Evolutionary conservation across 2,113 vertebrate genomes (phyloP).

Genomic region (Phrynosoma platyrhinos): DNA sequence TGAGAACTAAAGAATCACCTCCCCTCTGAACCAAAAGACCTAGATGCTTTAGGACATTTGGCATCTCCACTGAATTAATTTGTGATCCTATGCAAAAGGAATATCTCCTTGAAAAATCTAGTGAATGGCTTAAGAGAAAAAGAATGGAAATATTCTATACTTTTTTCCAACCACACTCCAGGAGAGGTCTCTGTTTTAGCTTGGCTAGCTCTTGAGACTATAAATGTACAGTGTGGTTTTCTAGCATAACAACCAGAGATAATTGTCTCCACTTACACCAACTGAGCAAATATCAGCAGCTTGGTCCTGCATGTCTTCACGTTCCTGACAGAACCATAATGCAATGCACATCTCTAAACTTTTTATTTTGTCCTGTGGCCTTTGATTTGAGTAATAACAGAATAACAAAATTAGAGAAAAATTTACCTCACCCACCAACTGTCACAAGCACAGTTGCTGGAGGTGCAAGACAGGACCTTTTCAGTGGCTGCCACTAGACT

Average conservation of each 20-base stretch:
- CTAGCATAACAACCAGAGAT: slow-evolving; percentile 21
- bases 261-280: slow-evolving; percentile 4
- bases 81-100: neutral
- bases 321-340: neutral
- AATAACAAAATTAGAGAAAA: neutral
- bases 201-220: neutral
- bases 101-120: slow-evolving; percentile 36
- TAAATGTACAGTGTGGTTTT: neutral
- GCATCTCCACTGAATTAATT: slow-evolving; percentile 28
- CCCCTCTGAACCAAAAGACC: neutral
- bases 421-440: neutral
- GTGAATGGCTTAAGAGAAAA: slow-evolving; percentile 10
- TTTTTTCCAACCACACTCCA: slow-evolving; percentile 10
- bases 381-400: neutral
- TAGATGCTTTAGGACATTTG: slow-evolving; percentile 24
- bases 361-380: neutral
- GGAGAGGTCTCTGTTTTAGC: neutral
- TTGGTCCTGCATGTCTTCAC: slow-evolving; percentile 4
- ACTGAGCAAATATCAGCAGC: neutral
- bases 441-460: too few relatives aligned
- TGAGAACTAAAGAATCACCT: neutral
- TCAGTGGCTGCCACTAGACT: too few relatives aligned
- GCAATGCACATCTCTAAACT: neutral
- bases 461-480: too few relatives aligned
- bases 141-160: neutral